Evolutionary conservation across 1,140 invertebrate genomes (phyloP), one percentile per base, ranked within the genome.

Genomic region (Dryas iulia): DNA sequence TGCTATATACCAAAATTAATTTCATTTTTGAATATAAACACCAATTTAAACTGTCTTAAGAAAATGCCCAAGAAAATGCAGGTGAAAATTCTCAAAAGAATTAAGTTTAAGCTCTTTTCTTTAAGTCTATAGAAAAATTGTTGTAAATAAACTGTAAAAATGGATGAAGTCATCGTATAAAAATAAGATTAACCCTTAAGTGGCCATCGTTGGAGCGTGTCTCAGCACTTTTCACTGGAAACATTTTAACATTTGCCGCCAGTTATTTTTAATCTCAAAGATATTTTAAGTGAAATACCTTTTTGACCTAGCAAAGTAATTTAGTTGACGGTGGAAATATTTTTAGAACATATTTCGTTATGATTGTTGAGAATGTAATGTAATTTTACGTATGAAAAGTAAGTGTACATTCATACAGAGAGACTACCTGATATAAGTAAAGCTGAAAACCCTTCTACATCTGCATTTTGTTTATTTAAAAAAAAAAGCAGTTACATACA

Each of bases 121-220:
- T 47, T 11, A 47, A 21, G 39, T 3, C 39, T 3, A 47, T 21
- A 18, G n/a, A n/a, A 47, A 47, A 10, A 26, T 0, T 56, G 24
- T 56, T 56, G 8, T 56, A 56, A n/a, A 56, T 56, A 53, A 53
- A 26, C 24, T 56, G 11, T 56, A 56, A 56, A 56, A 56, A 26
- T 56, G 18, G 53, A 56, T n/a, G 24, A 26, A 56, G 23, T 56
- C 53, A 56, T 56, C 53, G 24, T 56, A 56, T 56, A 54, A 56
- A 56, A 56, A 56, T 56, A 56, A 56, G 53, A 56, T 56, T 25
- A 54, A 54, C 53, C 24, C 24, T 56, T 26, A 56, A 56, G 53
- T 12, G 53, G 53, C 11, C 53, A 56, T 56, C 53, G 24, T 25
- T 26, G 21, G 53, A 56, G 53, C 53, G 6, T 56, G 53, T 56